A percentile compares a stretch with the other conserved stretches of the same genome.
These are phyloP conservation scores for Auanema freiburgensis DNA, from an alignment of 2,888 invertebrate species.

Conservation along the genomic window DNA sequence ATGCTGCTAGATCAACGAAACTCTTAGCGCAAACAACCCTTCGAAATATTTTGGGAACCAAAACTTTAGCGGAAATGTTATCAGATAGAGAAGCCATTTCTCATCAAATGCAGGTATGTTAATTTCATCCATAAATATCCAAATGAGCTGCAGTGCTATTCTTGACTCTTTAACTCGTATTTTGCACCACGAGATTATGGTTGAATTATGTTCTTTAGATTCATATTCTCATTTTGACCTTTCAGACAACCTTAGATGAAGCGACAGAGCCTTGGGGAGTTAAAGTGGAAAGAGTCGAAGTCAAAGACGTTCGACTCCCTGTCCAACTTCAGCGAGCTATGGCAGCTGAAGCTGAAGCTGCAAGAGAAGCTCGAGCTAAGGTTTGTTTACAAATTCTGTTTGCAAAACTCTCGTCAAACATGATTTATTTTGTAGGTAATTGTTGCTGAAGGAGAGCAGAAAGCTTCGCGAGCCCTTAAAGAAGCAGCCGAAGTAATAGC, in stretches of 20 bases:
- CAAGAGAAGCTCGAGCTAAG: slow-evolving; percentile 76
- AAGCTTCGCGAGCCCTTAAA: slow-evolving; percentile 84
- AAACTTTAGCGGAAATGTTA: slow-evolving; percentile 91
- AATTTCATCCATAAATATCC: slow-evolving; percentile 1
- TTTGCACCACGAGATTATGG: not conserved
- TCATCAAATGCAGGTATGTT: slow-evolving; percentile 56
- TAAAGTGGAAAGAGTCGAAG: slow-evolving; percentile 66
- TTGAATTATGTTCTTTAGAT: not conserved
- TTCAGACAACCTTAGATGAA: slow-evolving; percentile 66
- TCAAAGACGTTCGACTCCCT: slow-evolving; percentile 81
- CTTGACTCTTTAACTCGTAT: not conserved
- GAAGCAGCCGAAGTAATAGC: slow-evolving; percentile 86
- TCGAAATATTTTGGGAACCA: slow-evolving; percentile 70
- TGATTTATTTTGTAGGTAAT: slow-evolving; percentile 73
- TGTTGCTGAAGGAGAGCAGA: slow-evolving; percentile 86
- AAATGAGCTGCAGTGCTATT: not conserved
- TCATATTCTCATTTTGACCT: not conserved
- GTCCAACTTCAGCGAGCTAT: slow-evolving; percentile 89
- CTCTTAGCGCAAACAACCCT: slow-evolving; percentile 67
- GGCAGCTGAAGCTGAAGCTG: slow-evolving; percentile 93
- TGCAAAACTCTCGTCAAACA: not conserved
- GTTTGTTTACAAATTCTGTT: slow-evolving; percentile 26
- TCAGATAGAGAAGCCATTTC: slow-evolving; percentile 93
- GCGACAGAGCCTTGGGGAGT: slow-evolving; percentile 69
- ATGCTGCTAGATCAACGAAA: slow-evolving; percentile 65